Conservation (phyloP, 2,888 invertebrate species). For the Cheilosia soror region DNA sequence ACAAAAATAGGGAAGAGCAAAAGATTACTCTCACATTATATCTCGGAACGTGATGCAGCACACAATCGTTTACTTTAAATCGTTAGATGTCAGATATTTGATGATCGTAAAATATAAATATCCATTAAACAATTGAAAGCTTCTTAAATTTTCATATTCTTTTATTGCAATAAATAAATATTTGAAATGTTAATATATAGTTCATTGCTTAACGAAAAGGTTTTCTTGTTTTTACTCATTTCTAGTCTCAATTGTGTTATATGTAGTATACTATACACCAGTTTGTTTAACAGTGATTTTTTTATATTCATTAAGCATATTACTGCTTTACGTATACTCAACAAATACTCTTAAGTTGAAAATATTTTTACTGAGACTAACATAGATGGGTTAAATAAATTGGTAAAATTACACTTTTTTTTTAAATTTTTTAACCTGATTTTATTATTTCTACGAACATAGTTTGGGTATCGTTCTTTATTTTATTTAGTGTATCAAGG, state of each 20-base stretch:
- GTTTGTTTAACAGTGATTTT: constrained; percentile 13
- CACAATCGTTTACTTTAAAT: too few relatives aligned
- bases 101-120: too few relatives aligned
- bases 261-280: constrained; percentile 46
- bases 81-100: too few relatives aligned
- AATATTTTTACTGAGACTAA: not conserved
- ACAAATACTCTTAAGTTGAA: constrained; percentile 1
- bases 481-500: constrained; percentile 29
- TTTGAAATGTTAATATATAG: constrained; percentile 59
- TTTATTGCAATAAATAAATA: constrained; percentile 75
- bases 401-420: constrained; percentile 28
- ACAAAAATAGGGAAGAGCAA: too few relatives aligned
- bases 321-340: constrained; percentile 1
- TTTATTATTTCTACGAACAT: not conserved
- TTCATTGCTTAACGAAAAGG: constrained; percentile 64
- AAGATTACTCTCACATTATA: too few relatives aligned
- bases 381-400: not conserved
- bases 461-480: constrained; percentile 4
- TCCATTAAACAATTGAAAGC: too few relatives aligned
- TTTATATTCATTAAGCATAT: not conserved
- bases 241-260: constrained; percentile 39
- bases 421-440: constrained; percentile 17
- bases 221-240: constrained; percentile 29
- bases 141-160: constrained; percentile 25
- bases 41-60: too few relatives aligned